These are phyloP conservation scores for Peromyscus aztecus DNA, from an alignment of 2,797 vertebrate species.

Conservation along the genomic window DNA sequence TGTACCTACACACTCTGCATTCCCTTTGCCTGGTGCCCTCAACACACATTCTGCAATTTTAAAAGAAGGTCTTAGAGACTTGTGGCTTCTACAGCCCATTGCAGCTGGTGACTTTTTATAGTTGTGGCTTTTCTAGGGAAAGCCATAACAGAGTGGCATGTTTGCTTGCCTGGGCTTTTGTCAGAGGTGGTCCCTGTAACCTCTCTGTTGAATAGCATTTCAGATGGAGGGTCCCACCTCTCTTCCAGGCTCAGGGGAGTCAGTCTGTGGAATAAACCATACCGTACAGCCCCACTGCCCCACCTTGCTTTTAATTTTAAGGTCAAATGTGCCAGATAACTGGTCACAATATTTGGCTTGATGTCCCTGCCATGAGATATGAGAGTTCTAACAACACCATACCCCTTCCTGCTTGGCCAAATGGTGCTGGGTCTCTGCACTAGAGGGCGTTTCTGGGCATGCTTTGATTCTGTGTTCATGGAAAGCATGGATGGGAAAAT, in stretches of 20 bases:
- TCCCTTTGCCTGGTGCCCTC: neutral
- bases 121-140: neutral
- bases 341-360: accelerated
- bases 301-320: neutral
- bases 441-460: accelerated
- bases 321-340: neutral
- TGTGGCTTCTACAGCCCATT: neutral
- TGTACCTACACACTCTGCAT: neutral
- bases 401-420: neutral
- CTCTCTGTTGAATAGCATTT: neutral
- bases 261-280: neutral
- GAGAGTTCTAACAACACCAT: neutral
- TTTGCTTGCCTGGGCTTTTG: too few relatives aligned
- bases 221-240: neutral
- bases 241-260: neutral
- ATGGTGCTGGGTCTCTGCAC: neutral
- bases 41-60: neutral
- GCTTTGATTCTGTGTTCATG: neutral
- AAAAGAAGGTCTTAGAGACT: neutral
- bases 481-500: neutral
- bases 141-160: neutral
- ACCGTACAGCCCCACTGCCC: neutral
- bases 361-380: neutral
- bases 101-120: neutral
- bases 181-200: neutral